Evolutionary conservation across 2,113 vertebrate species (phyloP).

Genomic region (Phocoena sinus): DNA sequence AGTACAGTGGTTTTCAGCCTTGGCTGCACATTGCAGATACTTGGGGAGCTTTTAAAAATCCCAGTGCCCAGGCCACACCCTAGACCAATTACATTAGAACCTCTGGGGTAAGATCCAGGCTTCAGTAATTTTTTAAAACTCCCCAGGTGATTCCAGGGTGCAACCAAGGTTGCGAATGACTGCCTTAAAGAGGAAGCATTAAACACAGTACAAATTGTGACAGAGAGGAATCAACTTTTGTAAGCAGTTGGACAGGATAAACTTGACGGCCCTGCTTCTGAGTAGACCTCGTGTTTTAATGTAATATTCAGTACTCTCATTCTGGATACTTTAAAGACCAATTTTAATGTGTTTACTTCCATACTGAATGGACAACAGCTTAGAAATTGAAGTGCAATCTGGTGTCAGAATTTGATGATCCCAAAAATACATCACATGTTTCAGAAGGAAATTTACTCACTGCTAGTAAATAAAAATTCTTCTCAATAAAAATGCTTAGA

Average conservation of each 20-base stretch:
- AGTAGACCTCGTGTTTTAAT: not conserved
- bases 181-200: not conserved
- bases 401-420: not conserved
- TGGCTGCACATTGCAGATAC: constrained; percentile 42
- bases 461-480: not conserved
- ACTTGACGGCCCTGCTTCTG: not conserved
- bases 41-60: constrained; percentile 59
- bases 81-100: constrained; percentile 28
- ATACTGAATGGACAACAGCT: not conserved
- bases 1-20: not conserved
- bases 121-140: constrained; percentile 35
- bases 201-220: not conserved
- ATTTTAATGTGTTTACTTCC: not conserved
- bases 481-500: constrained; percentile 17
- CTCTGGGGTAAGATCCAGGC: constrained; percentile 14
- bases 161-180: not conserved
- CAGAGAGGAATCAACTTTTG: not conserved
- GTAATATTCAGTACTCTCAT: not conserved
- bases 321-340: not conserved
- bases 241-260: not conserved
- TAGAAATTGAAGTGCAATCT: not conserved
- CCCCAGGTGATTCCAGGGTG: not conserved
- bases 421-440: not conserved
- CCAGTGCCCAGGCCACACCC: constrained; percentile 30
- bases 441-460: not conserved